Evolutionary conservation across 2,888 invertebrate species (phyloP), one percentile per base, ranked within the genome.

Genomic region (Nomada goodeniana): DNA sequence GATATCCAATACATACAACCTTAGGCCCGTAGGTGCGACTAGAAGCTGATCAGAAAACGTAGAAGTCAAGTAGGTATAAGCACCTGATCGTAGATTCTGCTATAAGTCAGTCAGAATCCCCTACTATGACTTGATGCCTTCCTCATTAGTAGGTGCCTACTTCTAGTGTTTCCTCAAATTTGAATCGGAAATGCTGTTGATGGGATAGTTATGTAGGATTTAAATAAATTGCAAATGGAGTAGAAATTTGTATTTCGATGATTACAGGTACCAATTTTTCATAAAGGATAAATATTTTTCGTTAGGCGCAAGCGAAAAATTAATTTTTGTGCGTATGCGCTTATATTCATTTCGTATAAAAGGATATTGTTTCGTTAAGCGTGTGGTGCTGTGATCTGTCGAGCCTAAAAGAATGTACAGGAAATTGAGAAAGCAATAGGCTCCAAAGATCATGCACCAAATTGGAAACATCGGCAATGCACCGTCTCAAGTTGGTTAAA

Each of bases 181-280:
- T 18, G 15, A 47, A 3, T 15, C 47, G 47, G 47, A 47, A 13
- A 15, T 11, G 11, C 15, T 47, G 10, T 47, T 47, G 47, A 13
- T 13, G 13, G 15, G 47, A 11, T 47, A 47, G 15, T 13, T 47
- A 47, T 61, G 44, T 9, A 13, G 60, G 42, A 2, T 26, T 18
- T 7, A 69, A 50, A 68, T 9, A 75, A 44, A 23, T 42, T 36
- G n/a, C 59, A 9, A 52, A 50, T 68, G 67, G 59, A 59, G 59
- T 72, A 68, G 50, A 68, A 65, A 55, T 60, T 74, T 65, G 44
- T 64, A 52, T 69, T 68, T 78, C n/a, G 44, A 52, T 59, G 36
- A n/a, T 68, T 67, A 68, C 36, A 74, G 23, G 23, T 68, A 59
- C 18, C 20, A 74, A n/a, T 36, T 67, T 57, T n/a, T 57, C 65